Base-by-base conservation (phyloP, 2,888 invertebrate genomes). In the Sinopyrophorus schimmeli region DNA sequence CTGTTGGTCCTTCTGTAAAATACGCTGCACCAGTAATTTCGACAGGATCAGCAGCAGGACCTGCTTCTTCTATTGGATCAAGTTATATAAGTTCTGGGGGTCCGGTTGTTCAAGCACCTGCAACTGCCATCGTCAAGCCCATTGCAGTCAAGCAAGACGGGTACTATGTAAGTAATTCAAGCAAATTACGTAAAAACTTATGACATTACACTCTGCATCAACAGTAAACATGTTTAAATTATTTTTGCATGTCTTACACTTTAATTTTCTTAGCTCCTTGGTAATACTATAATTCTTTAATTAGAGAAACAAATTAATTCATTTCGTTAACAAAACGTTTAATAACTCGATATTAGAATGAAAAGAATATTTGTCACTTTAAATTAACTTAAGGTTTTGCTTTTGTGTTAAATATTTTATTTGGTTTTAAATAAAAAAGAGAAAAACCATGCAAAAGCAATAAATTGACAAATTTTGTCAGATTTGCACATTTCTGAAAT, bases 1-100 rank as follows among this genome's bases (percentile, higher is more conserved):
- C 24, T 1, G 60, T 63, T 3, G 63, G 65, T 11, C 62, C 66
- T 15, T 49, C 62, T 15, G 47, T 55, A 15, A 54, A 56, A 26
- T 54, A 53, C 17, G 23, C 49, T 58, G 48, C 61, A 57, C 39
- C 59, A 54, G 39, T 47, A 59, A 18, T 53, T 39, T 39, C 61
- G 41, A 42, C 57, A 32, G 15, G 55, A 4, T 12, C 26, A 21
- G 26, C 23, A 14, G 41, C 23, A 12, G 27, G 21, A 7, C 20
- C 26, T 31, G 47, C 56, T 54, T 39, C 38, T 31, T 34, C 47
- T 28, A 39, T 38, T 10, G 34, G 37, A 24, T 7, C 18, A 21
- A 32, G 42, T 44, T 50, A 41, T 16, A 35, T 42, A 42, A 47
- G 40, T 15, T 35, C 53, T 14, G 46, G 46, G 17, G n/a, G n/a